Base-by-base conservation (phyloP, 1,140 invertebrate species). In the Musca domestica region DNA sequence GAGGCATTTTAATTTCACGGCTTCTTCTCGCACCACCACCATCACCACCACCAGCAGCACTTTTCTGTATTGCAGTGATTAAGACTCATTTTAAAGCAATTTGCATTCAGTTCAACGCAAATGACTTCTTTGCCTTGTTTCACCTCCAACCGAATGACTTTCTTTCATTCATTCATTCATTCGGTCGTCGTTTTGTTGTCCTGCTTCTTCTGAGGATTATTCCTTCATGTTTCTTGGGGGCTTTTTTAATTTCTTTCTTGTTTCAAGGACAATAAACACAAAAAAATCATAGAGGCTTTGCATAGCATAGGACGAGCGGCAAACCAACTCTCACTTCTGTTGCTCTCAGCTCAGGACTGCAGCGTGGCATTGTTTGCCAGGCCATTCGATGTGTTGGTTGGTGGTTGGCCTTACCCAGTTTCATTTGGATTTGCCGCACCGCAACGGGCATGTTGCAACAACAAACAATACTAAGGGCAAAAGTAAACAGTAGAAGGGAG, bases 181-280 rank as follows among this genome's bases (percentile, higher is more conserved):
- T 46, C 15, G 41, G 10, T 15, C 41, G 48, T 51, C 20, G 19
- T 27, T 58, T 27, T 58, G 7, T 30, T 30, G 15, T 17, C 3
- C 54, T 27, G 14, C 27, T 15, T 27, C 27, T 15, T 27, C 27
- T 58, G n/a, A 9, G 54, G n/a, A 27, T 58, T 30, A 27, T 12
- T 58, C 23, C 23, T 30, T 30, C 3, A 5, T 27, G 52, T 27
- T 56, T 58, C 27, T 58, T 58, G 15, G 22, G 27, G 54, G 15
- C 15, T 27, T 58, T 58, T 58, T 58, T 30, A 58, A 30, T 58
- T 58, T 30, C 25, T n/a, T 27, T 58, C 27, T 58, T 27, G 30
- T 58, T 58, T 58, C 54, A 58, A 58, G 54, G 54, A 27, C 54
- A 58, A 58, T 58, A 58, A 58, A 58, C 25, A 54, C 52, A 27